Evolutionary conservation across 1,140 invertebrate genomes (phyloP), one percentile per base, ranked within the genome.

Genomic region (Heliconius nattereri): DNA sequence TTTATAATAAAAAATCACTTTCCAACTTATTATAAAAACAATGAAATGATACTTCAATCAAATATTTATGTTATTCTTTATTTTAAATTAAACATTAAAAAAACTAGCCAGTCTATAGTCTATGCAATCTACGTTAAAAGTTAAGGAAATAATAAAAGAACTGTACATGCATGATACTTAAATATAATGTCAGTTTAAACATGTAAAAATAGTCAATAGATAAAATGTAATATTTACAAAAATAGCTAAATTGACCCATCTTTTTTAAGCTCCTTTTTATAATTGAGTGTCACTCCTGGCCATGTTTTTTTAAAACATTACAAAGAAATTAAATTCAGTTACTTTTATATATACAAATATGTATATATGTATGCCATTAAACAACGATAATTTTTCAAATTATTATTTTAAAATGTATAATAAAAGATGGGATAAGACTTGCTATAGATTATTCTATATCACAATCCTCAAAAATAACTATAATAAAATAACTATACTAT

Each of bases 121-220:
- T 66, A 66, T 66, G 60, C 60, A 66, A 66, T 66, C 60, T 66
- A 66, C 26, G 13, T 66, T 66, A 16, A 66, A 13, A 66, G 60
- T 23, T 26, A 66, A 35, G 60, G 26, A 66, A 26, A 66, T 66
- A 71, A 52, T 71, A 71, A 71, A 72, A 71, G 37, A 72, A 72
- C 29, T 72, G 35, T 35, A 37, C 71, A 35, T 72, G 35, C 35
- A 37, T 37, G 71, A 37, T 72, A 26, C 71, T 72, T 72, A 72
- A 35, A 23, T 72, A n/a, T 81, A 73, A 81, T 74, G 79, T 81
- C 79, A 81, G 75, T 81, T 73, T 78, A 72, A 72, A 72, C 71
- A 78, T 78, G 76, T 81, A 81, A 81, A 81, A 81, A 81, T 81
- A 81, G 75, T 81, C 79, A 78, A 73, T 73, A 76, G 54, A 71